A percentile compares a stretch with the other conserved stretches of the same genome.
Conservation (phyloP, 2,888 invertebrate genomes). For the Strigamia maritima region DNA sequence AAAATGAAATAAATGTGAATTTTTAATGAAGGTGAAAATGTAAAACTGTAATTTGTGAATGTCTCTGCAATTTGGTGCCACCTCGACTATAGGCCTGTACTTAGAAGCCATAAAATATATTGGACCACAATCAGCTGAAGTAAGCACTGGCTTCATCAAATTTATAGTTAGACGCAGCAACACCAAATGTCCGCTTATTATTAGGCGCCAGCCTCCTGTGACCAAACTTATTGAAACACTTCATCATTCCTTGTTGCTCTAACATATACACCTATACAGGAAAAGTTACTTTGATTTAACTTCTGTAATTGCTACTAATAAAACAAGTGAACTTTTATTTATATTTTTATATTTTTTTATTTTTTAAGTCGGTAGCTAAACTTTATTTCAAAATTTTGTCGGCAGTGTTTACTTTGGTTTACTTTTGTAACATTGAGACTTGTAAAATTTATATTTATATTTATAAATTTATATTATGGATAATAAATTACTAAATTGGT, state of each 20-base stretch:
- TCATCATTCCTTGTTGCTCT: neutral
- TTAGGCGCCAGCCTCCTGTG: constrained; percentile 22
- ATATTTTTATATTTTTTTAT: too few relatives aligned
- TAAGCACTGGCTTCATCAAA: neutral
- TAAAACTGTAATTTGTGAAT: constrained; percentile 23
- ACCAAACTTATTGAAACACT: constrained; percentile 19
- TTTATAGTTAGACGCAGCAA: constrained; percentile 10
- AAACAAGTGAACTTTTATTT: too few relatives aligned
- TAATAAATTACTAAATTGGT: too few relatives aligned
- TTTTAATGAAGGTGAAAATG: constrained; percentile 22
- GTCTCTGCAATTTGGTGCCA: constrained; percentile 16
- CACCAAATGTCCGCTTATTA: constrained; percentile 23
- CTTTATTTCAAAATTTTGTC: too few relatives aligned
- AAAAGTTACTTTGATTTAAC: neutral
- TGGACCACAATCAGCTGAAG: constrained; percentile 9
- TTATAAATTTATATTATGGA: too few relatives aligned
- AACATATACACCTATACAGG: neutral
- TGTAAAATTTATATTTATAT: too few relatives aligned
- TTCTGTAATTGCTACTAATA: neutral
- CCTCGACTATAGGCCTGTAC: constrained; percentile 13
- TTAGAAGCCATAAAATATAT: constrained; percentile 23
- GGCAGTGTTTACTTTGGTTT: too few relatives aligned
- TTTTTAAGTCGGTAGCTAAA: too few relatives aligned
- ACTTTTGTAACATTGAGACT: too few relatives aligned
- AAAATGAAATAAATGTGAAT: constrained; percentile 3